These are phyloP conservation scores for Lacanobia wlatinum DNA, from an alignment of 2,888 invertebrate species.

Conservation along the genomic window DNA sequence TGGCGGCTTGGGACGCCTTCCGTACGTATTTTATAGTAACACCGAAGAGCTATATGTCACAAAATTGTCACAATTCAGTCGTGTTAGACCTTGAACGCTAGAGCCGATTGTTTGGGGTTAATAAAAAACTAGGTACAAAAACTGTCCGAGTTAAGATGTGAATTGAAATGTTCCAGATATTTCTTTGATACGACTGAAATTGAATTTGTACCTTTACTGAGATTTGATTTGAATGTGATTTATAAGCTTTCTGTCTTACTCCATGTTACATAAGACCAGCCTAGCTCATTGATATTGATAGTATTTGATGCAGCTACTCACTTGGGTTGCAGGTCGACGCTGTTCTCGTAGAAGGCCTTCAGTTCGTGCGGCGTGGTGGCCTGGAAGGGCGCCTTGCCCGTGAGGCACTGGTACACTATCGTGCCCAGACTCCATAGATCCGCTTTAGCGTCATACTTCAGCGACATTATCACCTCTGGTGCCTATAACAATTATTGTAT, in stretches of 20 bases:
- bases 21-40: conserved; percentile 23
- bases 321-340: conserved; percentile 97
- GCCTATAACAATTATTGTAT: conserved; percentile 91
- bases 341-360: conserved; percentile 99
- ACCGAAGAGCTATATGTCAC: conserved; percentile 30
- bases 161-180: conserved; percentile 25
- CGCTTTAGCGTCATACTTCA: conserved; percentile 99
- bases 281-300: neutral
- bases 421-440: conserved; percentile 99
- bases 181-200: conserved; percentile 10
- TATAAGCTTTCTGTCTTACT: neutral
- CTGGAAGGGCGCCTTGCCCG: conserved; percentile 99
- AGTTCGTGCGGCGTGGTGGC: conserved; percentile 99
- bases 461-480: conserved; percentile 99
- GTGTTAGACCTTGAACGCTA: conserved; percentile 57
- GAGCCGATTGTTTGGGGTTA: conserved; percentile 37
- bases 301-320: conserved; percentile 84
- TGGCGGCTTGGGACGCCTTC: conserved; percentile 17
- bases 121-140: conserved; percentile 47
- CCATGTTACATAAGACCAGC: neutral
- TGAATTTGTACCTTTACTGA: conserved; percentile 7
- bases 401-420: conserved; percentile 99
- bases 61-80: conserved; percentile 52
- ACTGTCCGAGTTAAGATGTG: conserved; percentile 40
- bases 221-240: conserved; percentile 3